Evolutionary conservation across 2,113 vertebrate genomes (phyloP).

Genomic region (Aplodontia rufa): DNA sequence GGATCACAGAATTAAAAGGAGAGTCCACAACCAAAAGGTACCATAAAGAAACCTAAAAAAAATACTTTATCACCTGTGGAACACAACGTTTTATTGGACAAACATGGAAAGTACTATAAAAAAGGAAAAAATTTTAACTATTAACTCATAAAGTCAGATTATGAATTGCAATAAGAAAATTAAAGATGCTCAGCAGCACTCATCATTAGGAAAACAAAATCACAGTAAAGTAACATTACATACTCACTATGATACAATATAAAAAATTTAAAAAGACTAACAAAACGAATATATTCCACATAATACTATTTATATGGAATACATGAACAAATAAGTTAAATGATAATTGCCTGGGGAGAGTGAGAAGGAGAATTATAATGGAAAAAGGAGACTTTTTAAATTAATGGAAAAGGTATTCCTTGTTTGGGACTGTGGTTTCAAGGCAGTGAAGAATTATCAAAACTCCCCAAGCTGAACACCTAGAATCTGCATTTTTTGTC

Average conservation of each 20-base stretch:
- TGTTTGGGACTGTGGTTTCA: neutral
- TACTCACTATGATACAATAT: neutral
- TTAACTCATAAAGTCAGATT: neutral
- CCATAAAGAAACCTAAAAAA: neutral
- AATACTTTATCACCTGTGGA: neutral
- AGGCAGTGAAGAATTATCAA: neutral
- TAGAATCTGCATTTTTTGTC: neutral
- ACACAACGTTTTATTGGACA: neutral
- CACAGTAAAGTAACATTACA: neutral
- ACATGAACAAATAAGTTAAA: neutral
- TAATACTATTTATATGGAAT: neutral
- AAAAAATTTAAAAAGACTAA: neutral
- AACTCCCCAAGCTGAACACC: neutral
- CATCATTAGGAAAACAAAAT: neutral
- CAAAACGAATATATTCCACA: neutral
- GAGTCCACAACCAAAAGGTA: neutral
- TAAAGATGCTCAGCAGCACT: neutral
- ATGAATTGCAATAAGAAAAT: neutral
- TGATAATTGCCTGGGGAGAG: neutral
- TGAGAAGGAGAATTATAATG: neutral
- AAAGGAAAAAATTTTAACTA: neutral
- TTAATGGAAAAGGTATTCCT: neutral
- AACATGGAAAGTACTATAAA: neutral
- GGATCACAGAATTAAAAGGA: neutral
- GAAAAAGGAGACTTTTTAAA: slow-evolving; percentile 9